Conservation (phyloP, 2,797 vertebrate genomes). For the Otus scops region DNA sequence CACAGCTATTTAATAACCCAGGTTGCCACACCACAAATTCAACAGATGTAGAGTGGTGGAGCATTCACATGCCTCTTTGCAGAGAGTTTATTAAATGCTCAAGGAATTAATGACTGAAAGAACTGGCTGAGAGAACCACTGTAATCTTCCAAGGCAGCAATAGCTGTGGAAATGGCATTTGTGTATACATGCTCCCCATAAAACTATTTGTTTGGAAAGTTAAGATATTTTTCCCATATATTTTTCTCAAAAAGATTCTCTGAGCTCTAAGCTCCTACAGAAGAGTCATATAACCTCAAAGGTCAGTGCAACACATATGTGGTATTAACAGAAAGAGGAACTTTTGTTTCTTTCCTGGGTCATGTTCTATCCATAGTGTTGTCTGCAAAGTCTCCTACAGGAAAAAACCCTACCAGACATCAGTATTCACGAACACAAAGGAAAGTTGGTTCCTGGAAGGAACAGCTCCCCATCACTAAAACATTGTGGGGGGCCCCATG, state of each 20-base stretch:
- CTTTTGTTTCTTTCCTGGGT: neutral
- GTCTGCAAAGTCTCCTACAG: neutral
- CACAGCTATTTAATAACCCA: neutral
- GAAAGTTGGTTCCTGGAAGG: neutral
- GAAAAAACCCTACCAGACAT: neutral
- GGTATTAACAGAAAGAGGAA: neutral
- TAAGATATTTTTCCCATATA: neutral
- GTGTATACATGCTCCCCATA: neutral
- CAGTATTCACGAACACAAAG: neutral
- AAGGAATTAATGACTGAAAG: neutral
- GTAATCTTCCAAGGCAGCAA: neutral
- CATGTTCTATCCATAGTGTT: neutral
- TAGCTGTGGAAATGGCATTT: neutral
- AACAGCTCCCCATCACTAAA: neutral
- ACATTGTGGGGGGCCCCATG: accelerated
- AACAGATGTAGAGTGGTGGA: neutral
- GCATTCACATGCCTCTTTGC: neutral
- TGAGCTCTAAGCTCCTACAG: neutral
- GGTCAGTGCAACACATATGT: neutral
- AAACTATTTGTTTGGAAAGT: neutral
- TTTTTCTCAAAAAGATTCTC: neutral
- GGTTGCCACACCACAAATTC: neutral
- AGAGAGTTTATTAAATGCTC: neutral
- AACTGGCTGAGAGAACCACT: neutral
- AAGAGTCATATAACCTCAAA: neutral